Conservation (phyloP, 2,888 invertebrate species). For the Mythimna pallens region DNA sequence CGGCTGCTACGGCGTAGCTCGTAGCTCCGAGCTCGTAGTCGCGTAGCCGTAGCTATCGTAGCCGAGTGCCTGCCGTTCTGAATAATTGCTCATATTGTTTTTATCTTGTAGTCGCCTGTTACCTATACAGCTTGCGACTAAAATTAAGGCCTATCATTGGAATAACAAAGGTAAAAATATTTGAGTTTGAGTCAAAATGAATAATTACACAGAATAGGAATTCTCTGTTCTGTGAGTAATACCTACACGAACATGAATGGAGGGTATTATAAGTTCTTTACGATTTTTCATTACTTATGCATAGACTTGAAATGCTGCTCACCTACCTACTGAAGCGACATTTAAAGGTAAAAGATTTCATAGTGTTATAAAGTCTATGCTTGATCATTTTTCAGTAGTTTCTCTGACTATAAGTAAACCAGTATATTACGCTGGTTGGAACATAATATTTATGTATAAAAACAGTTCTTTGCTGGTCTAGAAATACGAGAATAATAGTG, state of each 20-base stretch:
- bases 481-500: conserved; percentile 57
- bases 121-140: conserved; percentile 28
- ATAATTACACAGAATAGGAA: too few species aligned
- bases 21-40: conserved; percentile 59
- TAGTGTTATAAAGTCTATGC: background rate
- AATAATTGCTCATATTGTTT: conserved; percentile 79
- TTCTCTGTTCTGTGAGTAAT: too few species aligned
- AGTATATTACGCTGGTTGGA: conserved; percentile 16
- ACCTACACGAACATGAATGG: background rate
- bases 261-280: background rate
- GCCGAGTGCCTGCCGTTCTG: conserved; percentile 79
- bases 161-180: background rate
- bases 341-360: background rate
- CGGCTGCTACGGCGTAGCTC: conserved; percentile 80
- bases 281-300: background rate
- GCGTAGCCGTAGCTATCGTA: conserved; percentile 77
- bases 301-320: background rate
- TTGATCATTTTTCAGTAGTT: background rate
- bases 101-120: conserved; percentile 67
- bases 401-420: background rate
- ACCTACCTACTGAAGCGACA: background rate
- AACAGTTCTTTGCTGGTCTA: conserved; percentile 37
- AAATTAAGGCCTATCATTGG: background rate
- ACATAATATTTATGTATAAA: conserved; percentile 34
- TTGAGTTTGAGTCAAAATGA: background rate